Evolutionary conservation across 1,140 invertebrate genomes (phyloP).

Genomic region (Nylanderia fulva): DNA sequence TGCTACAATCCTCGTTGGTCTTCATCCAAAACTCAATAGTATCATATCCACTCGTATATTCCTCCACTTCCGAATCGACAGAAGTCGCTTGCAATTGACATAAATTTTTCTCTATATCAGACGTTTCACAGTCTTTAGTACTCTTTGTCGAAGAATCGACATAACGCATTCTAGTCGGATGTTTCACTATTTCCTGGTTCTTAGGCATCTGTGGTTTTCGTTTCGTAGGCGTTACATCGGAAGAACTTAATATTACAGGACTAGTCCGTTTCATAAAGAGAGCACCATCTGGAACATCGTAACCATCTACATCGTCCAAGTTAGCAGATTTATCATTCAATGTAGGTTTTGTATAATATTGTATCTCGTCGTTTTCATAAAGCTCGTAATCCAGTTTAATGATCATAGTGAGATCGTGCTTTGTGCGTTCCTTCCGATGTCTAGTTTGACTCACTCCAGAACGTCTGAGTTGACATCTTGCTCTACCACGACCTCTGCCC

Average conservation of each 20-base stretch:
- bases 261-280: not conserved
- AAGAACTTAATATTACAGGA: slow-evolving; percentile 34
- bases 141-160: slow-evolving; percentile 45
- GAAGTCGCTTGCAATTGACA: slow-evolving; percentile 77
- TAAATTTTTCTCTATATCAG: slow-evolving; percentile 6
- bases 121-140: not conserved
- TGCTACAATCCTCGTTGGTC: slow-evolving; percentile 5
- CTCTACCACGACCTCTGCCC: no score
- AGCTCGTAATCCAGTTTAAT: slow-evolving; percentile 49
- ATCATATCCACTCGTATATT: slow-evolving; percentile 48
- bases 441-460: no score
- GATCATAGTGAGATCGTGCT: no score
- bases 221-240: slow-evolving; percentile 51
- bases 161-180: slow-evolving; percentile 52
- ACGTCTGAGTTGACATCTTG: no score
- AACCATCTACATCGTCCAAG: not conserved
- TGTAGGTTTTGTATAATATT: slow-evolving; percentile 60
- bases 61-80: slow-evolving; percentile 73
- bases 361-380: not conserved
- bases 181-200: slow-evolving; percentile 20
- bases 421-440: no score
- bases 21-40: slow-evolving; percentile 48
- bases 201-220: slow-evolving; percentile 7
- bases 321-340: slow-evolving; percentile 17
- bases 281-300: not conserved